A percentile compares a stretch with the other conserved stretches of the same genome.
Conservation (phyloP, 2,888 invertebrate genomes). For the Apodemia duryi region DNA sequence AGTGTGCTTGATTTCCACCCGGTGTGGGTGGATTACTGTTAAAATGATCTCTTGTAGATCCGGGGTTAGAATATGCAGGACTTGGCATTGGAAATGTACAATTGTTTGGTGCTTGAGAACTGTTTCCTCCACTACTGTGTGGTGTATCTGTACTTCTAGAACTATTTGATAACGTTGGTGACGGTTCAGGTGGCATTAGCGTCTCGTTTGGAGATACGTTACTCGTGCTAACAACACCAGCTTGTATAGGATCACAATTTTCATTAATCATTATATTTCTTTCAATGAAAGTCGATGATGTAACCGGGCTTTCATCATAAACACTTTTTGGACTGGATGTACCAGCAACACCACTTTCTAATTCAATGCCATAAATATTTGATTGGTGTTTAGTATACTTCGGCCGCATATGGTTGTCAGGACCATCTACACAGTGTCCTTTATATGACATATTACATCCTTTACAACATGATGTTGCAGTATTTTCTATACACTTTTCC, state of each 20-base stretch:
- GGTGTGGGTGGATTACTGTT: constrained; percentile 62
- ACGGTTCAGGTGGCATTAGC: constrained; percentile 75
- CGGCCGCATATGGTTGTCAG: constrained; percentile 55
- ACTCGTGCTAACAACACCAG: constrained; percentile 91
- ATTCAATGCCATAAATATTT: constrained; percentile 63
- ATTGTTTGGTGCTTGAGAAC: constrained; percentile 53
- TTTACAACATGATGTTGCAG: constrained; percentile 69
- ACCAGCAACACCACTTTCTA: constrained; percentile 55
- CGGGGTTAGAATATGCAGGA: constrained; percentile 74
- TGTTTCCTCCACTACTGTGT: constrained; percentile 57
- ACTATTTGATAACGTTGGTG: constrained; percentile 79
- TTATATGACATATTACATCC: constrained; percentile 70
- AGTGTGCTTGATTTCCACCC: constrained; percentile 49
- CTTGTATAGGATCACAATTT: constrained; percentile 87
- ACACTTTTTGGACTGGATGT: constrained; percentile 78
- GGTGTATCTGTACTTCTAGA: constrained; percentile 73
- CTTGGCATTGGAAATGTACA: constrained; percentile 66
- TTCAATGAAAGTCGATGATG: constrained; percentile 83
- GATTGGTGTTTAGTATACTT: constrained; percentile 58
- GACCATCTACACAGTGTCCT: constrained; percentile 56
- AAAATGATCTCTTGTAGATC: constrained; percentile 56
- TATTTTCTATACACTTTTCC: constrained; percentile 53
- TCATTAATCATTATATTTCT: constrained; percentile 78
- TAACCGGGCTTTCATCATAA: constrained; percentile 81
- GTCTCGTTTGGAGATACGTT: constrained; percentile 85